These are phyloP conservation scores for Pangasius sanitwongsei DNA, from an alignment of 2,797 vertebrate genomes.

Conservation along the genomic window DNA sequence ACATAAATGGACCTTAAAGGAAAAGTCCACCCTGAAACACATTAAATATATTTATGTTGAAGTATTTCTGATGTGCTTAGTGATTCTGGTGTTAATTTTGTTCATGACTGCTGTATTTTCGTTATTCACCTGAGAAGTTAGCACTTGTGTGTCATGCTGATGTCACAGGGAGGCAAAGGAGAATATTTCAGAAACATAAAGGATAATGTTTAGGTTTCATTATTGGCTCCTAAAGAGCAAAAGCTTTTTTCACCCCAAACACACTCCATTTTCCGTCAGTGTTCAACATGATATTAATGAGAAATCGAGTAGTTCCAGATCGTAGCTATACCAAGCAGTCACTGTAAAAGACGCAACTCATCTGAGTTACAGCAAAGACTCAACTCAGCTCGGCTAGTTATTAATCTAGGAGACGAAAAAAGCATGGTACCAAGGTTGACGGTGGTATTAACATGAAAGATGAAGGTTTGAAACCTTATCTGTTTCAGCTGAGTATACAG, in stretches of 20 bases:
- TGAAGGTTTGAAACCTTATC: neutral
- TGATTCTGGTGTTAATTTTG: neutral
- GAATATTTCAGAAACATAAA: neutral
- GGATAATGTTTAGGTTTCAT: neutral
- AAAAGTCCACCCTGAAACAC: neutral
- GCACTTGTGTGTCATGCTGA: neutral
- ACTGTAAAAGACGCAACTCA: neutral
- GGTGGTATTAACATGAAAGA: neutral
- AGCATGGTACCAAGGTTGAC: neutral
- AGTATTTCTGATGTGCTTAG: neutral
- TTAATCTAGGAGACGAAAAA: neutral
- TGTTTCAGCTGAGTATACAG: neutral
- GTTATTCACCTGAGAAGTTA: neutral
- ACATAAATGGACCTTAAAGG: neutral
- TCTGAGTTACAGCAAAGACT: neutral
- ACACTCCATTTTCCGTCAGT: neutral
- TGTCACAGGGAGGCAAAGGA: neutral
- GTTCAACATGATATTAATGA: neutral
- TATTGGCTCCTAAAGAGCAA: neutral
- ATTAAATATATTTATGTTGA: neutral
- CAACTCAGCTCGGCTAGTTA: neutral
- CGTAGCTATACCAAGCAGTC: neutral
- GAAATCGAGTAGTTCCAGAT: neutral
- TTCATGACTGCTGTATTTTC: neutral
- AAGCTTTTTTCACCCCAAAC: neutral